Percentiles rank a stretch among this genome's conserved stretches.
These are phyloP conservation scores for Lysiphlebus fabarum DNA, from an alignment of 1,140 invertebrate species.

Conservation along the genomic window DNA sequence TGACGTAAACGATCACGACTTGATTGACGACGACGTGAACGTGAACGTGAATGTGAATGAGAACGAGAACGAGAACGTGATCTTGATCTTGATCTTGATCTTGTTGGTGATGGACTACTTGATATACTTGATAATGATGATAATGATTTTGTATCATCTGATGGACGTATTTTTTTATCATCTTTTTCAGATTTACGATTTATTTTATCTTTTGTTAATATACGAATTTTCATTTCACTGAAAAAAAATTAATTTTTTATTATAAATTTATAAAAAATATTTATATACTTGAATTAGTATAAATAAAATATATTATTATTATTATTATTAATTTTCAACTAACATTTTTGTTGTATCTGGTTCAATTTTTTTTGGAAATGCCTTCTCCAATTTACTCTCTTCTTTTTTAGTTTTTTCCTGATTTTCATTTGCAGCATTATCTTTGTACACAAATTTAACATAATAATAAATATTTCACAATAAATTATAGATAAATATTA, in stretches of 20 bases:
- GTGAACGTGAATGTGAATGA: constrained; percentile 7
- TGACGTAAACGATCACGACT: constrained; percentile 11
- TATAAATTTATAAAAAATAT: too few species aligned
- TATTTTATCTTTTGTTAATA: constrained; percentile 49
- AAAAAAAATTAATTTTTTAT: too few species aligned
- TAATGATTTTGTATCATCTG: constrained; percentile 49
- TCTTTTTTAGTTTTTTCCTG: constrained; percentile 31
- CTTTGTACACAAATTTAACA: constrained; percentile 20
- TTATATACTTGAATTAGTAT: too few species aligned
- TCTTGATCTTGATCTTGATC: too few species aligned
- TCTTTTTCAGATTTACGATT: constrained; percentile 41
- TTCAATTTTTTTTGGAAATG: constrained; percentile 38
- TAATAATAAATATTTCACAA: too few species aligned
- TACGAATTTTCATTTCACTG: constrained; percentile 51
- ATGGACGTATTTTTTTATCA: constrained; percentile 31
- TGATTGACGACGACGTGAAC: background rate
- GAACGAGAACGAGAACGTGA: too few species aligned
- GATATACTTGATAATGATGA: constrained; percentile 54
- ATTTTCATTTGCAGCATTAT: constrained; percentile 31
- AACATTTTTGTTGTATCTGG: constrained; percentile 48
- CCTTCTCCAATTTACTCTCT: constrained; percentile 30
- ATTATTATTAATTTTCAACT: constrained; percentile 36
- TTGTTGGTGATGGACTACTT: constrained; percentile 47
- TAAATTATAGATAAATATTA: too few species aligned
- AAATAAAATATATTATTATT: constrained; percentile 17